These are phyloP conservation scores for Drosophila austrosaltans DNA, from an alignment of 2,888 invertebrate species.

Conservation along the genomic window DNA sequence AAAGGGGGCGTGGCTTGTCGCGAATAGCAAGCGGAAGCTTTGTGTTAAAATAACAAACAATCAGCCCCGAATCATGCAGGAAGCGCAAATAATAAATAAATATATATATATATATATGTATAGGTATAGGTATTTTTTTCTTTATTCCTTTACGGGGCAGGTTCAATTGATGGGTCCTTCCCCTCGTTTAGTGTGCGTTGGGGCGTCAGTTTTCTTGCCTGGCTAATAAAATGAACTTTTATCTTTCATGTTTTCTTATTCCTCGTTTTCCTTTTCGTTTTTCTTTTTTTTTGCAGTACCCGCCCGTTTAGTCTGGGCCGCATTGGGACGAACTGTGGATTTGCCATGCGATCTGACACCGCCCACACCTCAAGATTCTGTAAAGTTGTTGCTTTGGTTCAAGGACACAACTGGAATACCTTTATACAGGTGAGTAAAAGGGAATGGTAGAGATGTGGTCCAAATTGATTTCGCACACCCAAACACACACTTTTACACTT, in stretches of 20 bases:
- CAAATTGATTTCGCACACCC: slow-evolving; percentile 44
- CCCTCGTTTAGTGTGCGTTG: too few relatives aligned
- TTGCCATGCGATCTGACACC: slow-evolving; percentile 93
- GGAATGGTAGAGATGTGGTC: neutral
- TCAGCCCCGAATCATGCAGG: slow-evolving; percentile 76
- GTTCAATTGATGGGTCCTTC: neutral
- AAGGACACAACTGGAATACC: slow-evolving; percentile 93
- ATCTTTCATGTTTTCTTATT: neutral
- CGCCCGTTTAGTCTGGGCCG: slow-evolving; percentile 89
- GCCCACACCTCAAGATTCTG: slow-evolving; percentile 88
- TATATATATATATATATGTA: slow-evolving; percentile 48
- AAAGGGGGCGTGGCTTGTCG: slow-evolving; percentile 28
- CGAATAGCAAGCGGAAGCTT: slow-evolving; percentile 68
- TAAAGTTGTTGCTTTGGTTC: slow-evolving; percentile 95
- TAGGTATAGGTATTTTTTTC: slow-evolving; percentile 38
- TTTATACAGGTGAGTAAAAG: slow-evolving; percentile 89
- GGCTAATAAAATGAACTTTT: slow-evolving; percentile 50
- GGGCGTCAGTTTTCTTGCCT: slow-evolving; percentile 33
- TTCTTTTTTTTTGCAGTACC: slow-evolving; percentile 85
- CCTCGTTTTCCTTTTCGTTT: neutral
- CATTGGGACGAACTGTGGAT: slow-evolving; percentile 89
- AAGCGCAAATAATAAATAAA: slow-evolving; percentile 79
- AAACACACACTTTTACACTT: slow-evolving; percentile 31
- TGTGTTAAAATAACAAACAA: slow-evolving; percentile 79
- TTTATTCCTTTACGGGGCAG: slow-evolving; percentile 30